A percentile compares a stretch with the other conserved stretches of the same genome.
phyloP scores from a whole-genome alignment of 1,140 invertebrate genomes.

The Heliconius eleuchia region DNA sequence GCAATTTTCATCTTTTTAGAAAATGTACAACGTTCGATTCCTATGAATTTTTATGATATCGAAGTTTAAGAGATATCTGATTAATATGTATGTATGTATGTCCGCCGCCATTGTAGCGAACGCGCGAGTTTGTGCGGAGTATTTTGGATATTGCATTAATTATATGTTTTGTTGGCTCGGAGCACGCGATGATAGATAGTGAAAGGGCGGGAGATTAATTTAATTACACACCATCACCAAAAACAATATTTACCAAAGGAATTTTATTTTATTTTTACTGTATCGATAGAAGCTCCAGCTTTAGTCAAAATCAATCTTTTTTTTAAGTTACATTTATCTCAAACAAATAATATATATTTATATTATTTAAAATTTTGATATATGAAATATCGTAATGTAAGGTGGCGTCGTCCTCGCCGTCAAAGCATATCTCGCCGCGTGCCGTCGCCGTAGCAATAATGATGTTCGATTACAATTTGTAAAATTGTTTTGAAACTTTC shows the following conservation, averaged over 20 bases:
- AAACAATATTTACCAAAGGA: background rate
- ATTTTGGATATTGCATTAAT: slow-evolving; percentile 22
- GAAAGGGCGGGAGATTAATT: slow-evolving; percentile 27
- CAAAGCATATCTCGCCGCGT: slow-evolving; percentile 65
- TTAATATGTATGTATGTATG: background rate
- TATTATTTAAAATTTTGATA: background rate
- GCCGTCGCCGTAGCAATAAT: slow-evolving; percentile 81
- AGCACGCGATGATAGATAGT: slow-evolving; percentile 33
- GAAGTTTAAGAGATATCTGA: slow-evolving; percentile 4
- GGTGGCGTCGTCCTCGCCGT: slow-evolving; percentile 32
- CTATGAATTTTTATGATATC: slow-evolving; percentile 10
- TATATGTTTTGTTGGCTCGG: slow-evolving; percentile 21
- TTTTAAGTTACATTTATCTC: background rate
- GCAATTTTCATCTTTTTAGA: slow-evolving; percentile 11
- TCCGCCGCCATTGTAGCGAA: background rate
- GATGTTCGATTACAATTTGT: slow-evolving; percentile 78
- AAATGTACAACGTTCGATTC: slow-evolving; percentile 12
- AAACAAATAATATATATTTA: background rate
- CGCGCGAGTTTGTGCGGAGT: slow-evolving; percentile 7
- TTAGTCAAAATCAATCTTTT: background rate
- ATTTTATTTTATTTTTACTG: background rate
- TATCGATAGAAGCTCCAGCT: background rate
- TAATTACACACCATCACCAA: background rate
- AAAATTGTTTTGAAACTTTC: slow-evolving; percentile 82
- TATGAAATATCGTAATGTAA: no score